phyloP scores from a whole-genome alignment of 2,888 invertebrate species.

The Macrophya annulata region DNA sequence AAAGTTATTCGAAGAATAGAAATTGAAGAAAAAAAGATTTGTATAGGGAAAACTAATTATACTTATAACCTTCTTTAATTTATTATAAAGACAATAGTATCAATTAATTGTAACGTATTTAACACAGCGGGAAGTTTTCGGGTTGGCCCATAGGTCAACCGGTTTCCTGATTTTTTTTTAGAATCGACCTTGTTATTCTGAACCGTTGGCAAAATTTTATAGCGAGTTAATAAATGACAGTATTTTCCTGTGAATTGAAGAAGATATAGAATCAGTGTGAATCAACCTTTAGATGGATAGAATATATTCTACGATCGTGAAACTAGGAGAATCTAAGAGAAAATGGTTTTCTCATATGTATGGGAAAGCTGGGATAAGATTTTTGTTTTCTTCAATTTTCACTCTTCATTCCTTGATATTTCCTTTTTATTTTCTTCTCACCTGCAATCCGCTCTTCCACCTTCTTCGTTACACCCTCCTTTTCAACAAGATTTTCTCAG shows the following conservation, averaged over 20 bases:
- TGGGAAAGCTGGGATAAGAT: not conserved
- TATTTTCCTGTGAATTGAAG: not conserved
- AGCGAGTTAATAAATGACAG: not conserved
- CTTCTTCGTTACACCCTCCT: not conserved
- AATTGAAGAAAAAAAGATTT: too few species aligned
- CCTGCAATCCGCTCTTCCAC: constrained; percentile 23
- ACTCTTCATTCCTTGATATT: not conserved
- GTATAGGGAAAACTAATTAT: too few species aligned
- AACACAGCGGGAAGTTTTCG: too few species aligned
- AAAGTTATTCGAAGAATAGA: too few species aligned
- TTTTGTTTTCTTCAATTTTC: not conserved
- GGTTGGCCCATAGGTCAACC: too few species aligned
- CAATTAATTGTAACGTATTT: too few species aligned
- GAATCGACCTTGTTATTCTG: not conserved
- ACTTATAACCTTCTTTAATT: too few species aligned
- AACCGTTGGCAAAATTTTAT: not conserved
- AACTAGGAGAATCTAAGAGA: not conserved
- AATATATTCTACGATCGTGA: not conserved
- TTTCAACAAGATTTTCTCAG: constrained; percentile 25
- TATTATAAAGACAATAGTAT: too few species aligned
- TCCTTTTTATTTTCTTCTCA: too few species aligned
- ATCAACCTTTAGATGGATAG: not conserved
- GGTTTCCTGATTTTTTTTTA: too few species aligned
- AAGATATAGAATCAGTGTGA: not conserved
- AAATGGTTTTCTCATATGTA: not conserved